Percentiles rank a stretch among this genome's conserved stretches.
These are phyloP conservation scores for Mythimna ferrago DNA, from an alignment of 2,888 invertebrate species.

Conservation along the genomic window DNA sequence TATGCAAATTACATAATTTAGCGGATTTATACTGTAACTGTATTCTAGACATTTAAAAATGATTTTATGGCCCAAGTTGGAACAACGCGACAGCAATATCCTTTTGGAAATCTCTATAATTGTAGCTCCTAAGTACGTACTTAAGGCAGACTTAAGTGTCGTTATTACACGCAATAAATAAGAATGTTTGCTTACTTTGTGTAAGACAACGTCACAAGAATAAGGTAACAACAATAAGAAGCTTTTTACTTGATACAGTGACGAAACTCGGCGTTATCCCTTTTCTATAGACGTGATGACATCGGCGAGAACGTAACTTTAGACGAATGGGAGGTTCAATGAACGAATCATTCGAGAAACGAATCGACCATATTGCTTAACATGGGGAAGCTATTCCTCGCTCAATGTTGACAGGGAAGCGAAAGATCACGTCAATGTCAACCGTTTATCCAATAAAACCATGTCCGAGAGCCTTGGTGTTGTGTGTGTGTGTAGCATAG, in stretches of 20 bases:
- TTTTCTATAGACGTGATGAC: conserved; percentile 16
- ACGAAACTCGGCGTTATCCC: conserved; percentile 18
- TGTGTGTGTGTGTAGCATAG: no score
- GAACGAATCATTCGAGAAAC: not conserved
- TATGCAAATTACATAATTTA: conserved; percentile 19
- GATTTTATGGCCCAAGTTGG: conserved; percentile 26
- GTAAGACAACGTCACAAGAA: conserved; percentile 24
- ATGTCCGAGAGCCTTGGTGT: not conserved
- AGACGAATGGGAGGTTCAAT: not conserved
- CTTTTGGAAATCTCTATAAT: conserved; percentile 47
- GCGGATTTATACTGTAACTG: conserved; percentile 19
- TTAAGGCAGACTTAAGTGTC: conserved; percentile 46
- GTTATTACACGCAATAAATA: conserved; percentile 56
- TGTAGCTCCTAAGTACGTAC: conserved; percentile 49
- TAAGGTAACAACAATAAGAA: conserved; percentile 33
- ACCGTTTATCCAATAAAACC: not conserved
- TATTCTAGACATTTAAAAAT: conserved; percentile 25
- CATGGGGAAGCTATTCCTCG: not conserved
- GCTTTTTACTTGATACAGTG: conserved; percentile 29
- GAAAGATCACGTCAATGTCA: not conserved
- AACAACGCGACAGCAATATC: conserved; percentile 24
- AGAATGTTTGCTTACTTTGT: conserved; percentile 41
- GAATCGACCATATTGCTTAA: not conserved
- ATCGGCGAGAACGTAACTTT: conserved; percentile 10
- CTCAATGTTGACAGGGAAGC: not conserved